These are phyloP conservation scores for Bimastos eiseni DNA, from an alignment of 2,888 invertebrate species.

Conservation along the genomic window DNA sequence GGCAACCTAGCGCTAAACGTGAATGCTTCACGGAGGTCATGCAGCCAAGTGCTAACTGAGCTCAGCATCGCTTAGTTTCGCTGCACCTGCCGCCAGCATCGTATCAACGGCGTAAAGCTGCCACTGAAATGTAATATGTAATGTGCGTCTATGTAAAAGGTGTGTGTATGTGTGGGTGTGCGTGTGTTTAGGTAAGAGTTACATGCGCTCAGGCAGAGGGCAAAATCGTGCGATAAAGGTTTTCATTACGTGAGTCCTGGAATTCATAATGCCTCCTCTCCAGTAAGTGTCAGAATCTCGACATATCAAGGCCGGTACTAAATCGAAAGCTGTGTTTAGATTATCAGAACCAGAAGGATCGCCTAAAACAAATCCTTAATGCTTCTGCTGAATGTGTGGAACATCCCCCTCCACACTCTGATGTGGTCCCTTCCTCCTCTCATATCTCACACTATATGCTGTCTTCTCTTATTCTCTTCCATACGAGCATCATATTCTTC, in stretches of 20 bases:
- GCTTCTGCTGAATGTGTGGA: background rate
- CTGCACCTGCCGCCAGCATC: conserved; percentile 13
- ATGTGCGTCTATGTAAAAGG: background rate
- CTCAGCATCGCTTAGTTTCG: background rate
- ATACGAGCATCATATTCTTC: background rate
- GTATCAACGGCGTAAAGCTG: background rate
- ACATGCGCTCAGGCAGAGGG: background rate
- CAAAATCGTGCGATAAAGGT: background rate
- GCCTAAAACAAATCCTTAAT: background rate
- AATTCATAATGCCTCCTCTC: background rate
- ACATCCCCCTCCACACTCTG: background rate
- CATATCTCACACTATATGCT: background rate
- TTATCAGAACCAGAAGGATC: background rate
- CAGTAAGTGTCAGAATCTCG: background rate
- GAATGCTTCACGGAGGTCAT: background rate
- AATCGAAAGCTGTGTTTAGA: background rate
- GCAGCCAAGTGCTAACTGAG: background rate
- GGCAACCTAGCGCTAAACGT: conserved; percentile 2
- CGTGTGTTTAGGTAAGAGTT: background rate
- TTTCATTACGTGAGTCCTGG: background rate
- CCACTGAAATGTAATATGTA: background rate
- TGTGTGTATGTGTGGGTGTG: background rate
- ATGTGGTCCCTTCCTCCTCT: background rate
- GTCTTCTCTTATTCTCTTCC: too few species aligned
- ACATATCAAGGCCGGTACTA: conserved; percentile 13